Evolutionary conservation across 2,113 vertebrate genomes (phyloP).

Genomic region (Cyphomyrus discorhynchus): DNA sequence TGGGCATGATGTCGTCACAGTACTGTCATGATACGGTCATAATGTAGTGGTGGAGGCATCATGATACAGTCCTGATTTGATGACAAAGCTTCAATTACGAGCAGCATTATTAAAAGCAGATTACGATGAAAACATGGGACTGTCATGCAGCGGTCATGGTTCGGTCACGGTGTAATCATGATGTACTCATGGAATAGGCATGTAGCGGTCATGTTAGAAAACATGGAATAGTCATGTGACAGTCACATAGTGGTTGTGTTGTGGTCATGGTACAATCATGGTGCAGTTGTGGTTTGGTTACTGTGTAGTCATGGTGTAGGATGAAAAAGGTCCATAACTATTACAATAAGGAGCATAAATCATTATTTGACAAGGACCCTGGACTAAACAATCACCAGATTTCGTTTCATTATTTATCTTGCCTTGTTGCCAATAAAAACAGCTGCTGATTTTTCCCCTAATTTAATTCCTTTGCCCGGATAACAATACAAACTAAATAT

Average conservation of each 20-base stretch:
- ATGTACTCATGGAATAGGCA: neutral
- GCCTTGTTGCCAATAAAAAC: neutral
- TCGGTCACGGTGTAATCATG: neutral
- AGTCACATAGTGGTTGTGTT: neutral
- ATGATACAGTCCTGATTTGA: neutral
- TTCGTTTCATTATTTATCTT: neutral
- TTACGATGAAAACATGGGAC: neutral
- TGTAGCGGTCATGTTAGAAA: neutral
- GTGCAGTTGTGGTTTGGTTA: neutral
- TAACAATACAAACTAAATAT: neutral
- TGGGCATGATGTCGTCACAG: neutral
- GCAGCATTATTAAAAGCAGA: too few species aligned
- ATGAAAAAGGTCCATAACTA: neutral
- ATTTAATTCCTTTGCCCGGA: neutral
- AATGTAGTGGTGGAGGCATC: neutral
- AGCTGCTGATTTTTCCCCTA: neutral
- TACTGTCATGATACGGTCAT: neutral
- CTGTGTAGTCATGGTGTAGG: neutral
- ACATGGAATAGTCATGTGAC: neutral
- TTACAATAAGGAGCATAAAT: neutral
- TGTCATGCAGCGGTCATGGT: neutral
- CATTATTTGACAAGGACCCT: neutral
- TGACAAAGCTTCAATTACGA: too few species aligned
- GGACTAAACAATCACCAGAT: neutral
- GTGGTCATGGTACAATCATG: neutral